Percentiles rank a stretch among this genome's conserved stretches.
Evolutionary conservation across 2,113 vertebrate genomes (phyloP).

Genomic region (Phalacrocorax carbo): DNA sequence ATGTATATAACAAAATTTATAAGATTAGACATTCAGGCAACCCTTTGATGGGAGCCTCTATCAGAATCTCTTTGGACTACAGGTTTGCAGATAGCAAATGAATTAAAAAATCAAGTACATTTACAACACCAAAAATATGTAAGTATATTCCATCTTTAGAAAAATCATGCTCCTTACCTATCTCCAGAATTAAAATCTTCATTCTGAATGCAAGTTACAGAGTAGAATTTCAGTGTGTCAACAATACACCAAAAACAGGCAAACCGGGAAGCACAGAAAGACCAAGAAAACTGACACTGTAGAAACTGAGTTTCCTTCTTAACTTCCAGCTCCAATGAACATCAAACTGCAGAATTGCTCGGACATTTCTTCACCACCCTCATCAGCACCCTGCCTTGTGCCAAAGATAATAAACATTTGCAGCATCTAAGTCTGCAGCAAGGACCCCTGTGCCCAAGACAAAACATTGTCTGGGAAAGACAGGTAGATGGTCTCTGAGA

Average conservation of each 20-base stretch:
- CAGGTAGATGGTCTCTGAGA: neutral
- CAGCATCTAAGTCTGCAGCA: neutral
- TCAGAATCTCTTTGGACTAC: neutral
- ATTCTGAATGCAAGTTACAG: neutral
- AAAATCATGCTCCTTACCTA: neutral
- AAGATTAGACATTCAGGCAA: neutral
- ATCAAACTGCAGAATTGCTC: neutral
- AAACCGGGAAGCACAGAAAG: neutral
- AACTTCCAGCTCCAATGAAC: neutral
- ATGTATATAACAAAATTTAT: fast-evolving
- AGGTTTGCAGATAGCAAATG: neutral
- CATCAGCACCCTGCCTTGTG: neutral
- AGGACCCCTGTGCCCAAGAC: neutral
- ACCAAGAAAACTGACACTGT: neutral
- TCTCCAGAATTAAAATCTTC: neutral
- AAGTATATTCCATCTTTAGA: neutral
- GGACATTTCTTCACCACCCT: neutral
- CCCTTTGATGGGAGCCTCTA: neutral
- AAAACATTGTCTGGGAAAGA: neutral
- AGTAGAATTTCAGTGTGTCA: neutral
- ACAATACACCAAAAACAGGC: neutral
- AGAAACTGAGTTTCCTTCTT: neutral
- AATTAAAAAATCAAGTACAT: neutral
- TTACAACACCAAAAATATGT: neutral
- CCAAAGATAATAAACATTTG: neutral